phyloP scores from a whole-genome alignment of 1,140 invertebrate species.

The Contarinia nasturtii region DNA sequence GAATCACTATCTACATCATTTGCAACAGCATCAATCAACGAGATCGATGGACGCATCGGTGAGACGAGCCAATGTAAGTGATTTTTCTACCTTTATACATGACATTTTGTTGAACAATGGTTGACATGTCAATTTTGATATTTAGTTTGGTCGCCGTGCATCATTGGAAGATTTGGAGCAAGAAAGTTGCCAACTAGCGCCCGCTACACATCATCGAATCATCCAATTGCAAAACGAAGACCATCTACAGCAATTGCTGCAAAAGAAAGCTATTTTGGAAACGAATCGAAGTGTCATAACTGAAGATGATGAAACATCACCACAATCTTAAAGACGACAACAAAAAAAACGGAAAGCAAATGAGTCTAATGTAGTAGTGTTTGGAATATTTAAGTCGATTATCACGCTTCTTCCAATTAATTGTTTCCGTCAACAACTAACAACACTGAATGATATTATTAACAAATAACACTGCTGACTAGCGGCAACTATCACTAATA shows the following conservation, averaged over 20 bases:
- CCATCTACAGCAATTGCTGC: conserved; percentile 18
- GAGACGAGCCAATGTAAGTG: conserved; percentile 16
- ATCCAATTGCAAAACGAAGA: conserved; percentile 17
- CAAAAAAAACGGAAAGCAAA: too few relatives aligned
- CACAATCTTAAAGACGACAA: too few relatives aligned
- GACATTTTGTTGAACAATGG: too few relatives aligned
- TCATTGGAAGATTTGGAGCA: conserved; percentile 60
- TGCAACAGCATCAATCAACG: conserved; percentile 11
- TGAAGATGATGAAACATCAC: conserved; percentile 15
- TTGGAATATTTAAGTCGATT: too few relatives aligned
- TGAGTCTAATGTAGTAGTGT: too few relatives aligned
- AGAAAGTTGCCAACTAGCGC: conserved; percentile 51
- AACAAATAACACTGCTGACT: too few relatives aligned
- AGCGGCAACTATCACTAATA: too few relatives aligned
- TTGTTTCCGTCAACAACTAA: too few relatives aligned
- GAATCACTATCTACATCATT: conserved; percentile 9
- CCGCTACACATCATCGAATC: conserved; percentile 55
- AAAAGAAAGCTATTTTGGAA: conserved; percentile 17
- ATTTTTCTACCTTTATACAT: neutral
- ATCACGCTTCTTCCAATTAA: too few relatives aligned
- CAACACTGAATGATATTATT: too few relatives aligned
- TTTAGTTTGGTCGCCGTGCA: conserved; percentile 34
- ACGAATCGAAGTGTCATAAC: conserved; percentile 17
- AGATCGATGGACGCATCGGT: conserved; percentile 17
- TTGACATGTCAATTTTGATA: too few relatives aligned